These are phyloP conservation scores for Cyprinodon brontotheroides DNA, from an alignment of 2,113 vertebrate genomes.

Conservation along the genomic window DNA sequence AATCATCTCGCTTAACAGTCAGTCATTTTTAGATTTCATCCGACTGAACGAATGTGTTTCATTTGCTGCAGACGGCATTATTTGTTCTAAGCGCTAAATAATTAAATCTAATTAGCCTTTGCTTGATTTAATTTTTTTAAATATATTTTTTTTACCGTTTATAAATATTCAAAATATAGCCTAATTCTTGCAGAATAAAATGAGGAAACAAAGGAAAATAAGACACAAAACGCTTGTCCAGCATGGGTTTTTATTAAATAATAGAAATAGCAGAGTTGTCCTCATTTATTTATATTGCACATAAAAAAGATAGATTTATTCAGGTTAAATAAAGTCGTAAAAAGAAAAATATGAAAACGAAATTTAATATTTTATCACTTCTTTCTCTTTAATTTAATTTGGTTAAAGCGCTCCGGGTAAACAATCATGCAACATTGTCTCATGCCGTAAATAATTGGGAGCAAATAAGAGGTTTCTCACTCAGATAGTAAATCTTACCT, in stretches of 20 bases:
- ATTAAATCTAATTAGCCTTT: neutral
- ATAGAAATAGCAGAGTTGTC: neutral
- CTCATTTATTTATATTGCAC: neutral
- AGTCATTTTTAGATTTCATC: neutral
- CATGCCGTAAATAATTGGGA: conserved; percentile 1
- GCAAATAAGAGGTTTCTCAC: neutral
- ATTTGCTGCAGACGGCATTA: neutral
- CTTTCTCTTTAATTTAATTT: neutral
- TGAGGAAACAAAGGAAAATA: neutral
- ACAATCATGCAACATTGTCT: neutral
- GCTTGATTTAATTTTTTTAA: neutral
- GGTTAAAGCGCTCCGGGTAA: neutral
- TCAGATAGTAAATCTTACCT: neutral
- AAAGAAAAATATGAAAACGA: neutral
- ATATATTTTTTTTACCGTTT: neutral
- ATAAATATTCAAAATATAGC: too few species aligned
- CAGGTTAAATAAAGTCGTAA: neutral
- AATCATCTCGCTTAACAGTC: neutral
- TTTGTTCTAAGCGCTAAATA: neutral
- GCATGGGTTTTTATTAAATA: neutral
- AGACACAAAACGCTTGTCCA: neutral
- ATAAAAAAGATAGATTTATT: neutral
- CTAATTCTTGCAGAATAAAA: neutral
- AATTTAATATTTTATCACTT: neutral
- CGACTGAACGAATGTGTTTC: neutral